Base-by-base conservation (phyloP, 2,888 invertebrate species). In the Drosophila cognata region DNA sequence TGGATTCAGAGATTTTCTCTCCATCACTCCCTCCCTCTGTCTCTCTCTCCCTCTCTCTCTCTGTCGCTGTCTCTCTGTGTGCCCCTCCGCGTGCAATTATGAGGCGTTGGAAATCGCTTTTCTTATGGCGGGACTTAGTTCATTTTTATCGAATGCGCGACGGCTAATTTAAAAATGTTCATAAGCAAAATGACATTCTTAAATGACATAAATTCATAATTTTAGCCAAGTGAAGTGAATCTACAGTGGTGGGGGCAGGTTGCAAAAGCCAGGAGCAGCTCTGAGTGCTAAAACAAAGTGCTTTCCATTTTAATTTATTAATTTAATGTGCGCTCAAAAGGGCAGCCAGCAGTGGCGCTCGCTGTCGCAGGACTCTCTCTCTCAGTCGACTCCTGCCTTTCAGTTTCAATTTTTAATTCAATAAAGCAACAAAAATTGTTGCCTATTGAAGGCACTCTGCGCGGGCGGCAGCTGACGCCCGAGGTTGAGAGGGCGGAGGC, bases 301-400 rank as follows among this genome's bases (percentile, higher is more conserved):
- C 87, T 87, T 90, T 87, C 74, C 75, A 84, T 89, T 87, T 89
- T 90, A 90, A 87, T 87, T 87, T 87, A 90, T 87, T 90, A 90
- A 87, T 87, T 87, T 87, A 90, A 87, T 87, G 87, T 84, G 66
- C 76, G 74, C 57, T 64, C 71, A 66, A 69, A 73, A 71, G 67
- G 61, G 66, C 62, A 61, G 57, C 63, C 62, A 61, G 57, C 63
- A 21, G 52, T 31, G 8, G 46, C 69, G 53, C 56, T 46, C 69
- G 53, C 56, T 46, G 59, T 58, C 38, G 50, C 58, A 46, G 60
- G 38, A 31, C 38, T 29, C 13, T 10, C 13, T 10, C 21, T 21
- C 28, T 21, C 33, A 33, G 35, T 29, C 28, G 33, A 11, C 48
- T 25, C 28, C 53, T 55, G 62, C 52, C 52, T 64, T 72, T 71